Evolutionary conservation across 2,113 vertebrate genomes (phyloP), one percentile per base, ranked within the genome.

Genomic region (Microcebus tavaratra): DNA sequence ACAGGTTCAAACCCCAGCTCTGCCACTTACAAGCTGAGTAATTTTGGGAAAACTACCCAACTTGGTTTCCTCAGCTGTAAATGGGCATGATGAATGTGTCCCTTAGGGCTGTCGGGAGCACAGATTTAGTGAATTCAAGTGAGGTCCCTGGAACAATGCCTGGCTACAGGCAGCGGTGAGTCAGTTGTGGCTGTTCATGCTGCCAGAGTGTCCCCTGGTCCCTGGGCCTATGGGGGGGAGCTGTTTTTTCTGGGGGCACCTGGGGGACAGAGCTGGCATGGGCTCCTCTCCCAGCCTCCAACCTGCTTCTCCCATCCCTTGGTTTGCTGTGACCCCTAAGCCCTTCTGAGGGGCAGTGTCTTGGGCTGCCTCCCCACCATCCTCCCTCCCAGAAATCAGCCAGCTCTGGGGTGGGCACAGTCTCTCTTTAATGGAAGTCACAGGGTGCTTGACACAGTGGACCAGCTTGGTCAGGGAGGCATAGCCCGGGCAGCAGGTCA

Each of bases 391-490:
- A 9, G 21, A 96, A 88, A 79, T 15, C 68, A 89, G 25, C 29
- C 67, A 70, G 48, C 20, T 75, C 20, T 17, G n/a, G 10, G 18
- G 20, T 78, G 39, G 45, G 42, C 55, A 76, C 3, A 80, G 31
- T 15, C 4, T 90, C 29, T 92, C 39, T 98, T 97, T 98, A 98
- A 95, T 97, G 67, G 70, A 95, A 86, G 53, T 68, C 63, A 48
- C 27, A 15, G 10, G 57, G 48, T 80, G 34, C 53, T 90, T 50
- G 79, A 90, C 42, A 89, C 10, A 50, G 17, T 55, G 36, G 25
- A 14, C 21, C 50, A 48, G 45, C 76, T 57, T 70, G 8, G 53
- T 57, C 18, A 67, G 70, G 27, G 57, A 79, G 53, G 21, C 39
- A 21, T 65, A 68, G 53, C 29, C 31, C 17, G 12, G 61, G 42